Evolutionary conservation across 2,888 invertebrate species (phyloP).

Genomic region (Platerodrilus igneus): DNA sequence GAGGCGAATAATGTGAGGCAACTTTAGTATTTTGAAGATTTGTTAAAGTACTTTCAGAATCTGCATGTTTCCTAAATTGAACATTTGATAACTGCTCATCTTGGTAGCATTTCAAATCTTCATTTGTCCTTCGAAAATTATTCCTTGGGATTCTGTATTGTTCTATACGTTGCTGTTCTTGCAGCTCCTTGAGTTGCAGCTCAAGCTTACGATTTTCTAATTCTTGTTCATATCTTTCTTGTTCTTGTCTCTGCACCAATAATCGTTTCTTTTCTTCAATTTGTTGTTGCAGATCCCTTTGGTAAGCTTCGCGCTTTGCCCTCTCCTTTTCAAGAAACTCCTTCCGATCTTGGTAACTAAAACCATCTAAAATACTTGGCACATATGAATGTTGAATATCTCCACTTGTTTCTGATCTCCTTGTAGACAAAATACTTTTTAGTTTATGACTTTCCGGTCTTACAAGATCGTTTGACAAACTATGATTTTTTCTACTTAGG

Average conservation of each 20-base stretch:
- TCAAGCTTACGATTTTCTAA: constrained; percentile 59
- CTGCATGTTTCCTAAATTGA: constrained; percentile 42
- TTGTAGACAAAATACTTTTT: constrained; percentile 44
- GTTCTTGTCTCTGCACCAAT: constrained; percentile 42
- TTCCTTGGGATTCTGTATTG: constrained; percentile 24
- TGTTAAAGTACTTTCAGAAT: constrained; percentile 36
- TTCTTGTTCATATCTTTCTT: constrained; percentile 48
- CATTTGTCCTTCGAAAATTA: constrained; percentile 48
- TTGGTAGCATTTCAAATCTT: constrained; percentile 50
- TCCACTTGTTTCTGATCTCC: constrained; percentile 42
- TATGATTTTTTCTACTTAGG: constrained; percentile 39
- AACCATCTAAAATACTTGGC: constrained; percentile 44
- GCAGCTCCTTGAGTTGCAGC: constrained; percentile 58
- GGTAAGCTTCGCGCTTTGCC: constrained; percentile 57
- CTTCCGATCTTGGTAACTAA: constrained; percentile 41
- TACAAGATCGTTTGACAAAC: constrained; percentile 41
- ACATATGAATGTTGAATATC: constrained; percentile 40
- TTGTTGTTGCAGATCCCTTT: constrained; percentile 61
- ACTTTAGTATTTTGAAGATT: constrained; percentile 40
- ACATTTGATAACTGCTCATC: constrained; percentile 51
- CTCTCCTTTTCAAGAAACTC: constrained; percentile 43
- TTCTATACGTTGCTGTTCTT: constrained; percentile 43
- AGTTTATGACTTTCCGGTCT: constrained; percentile 42
- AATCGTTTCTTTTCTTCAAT: constrained; percentile 61
- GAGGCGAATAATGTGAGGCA: constrained; percentile 47